Base-by-base conservation (phyloP, 2,113 vertebrate genomes). In the Zosterops hypoxanthus region DNA sequence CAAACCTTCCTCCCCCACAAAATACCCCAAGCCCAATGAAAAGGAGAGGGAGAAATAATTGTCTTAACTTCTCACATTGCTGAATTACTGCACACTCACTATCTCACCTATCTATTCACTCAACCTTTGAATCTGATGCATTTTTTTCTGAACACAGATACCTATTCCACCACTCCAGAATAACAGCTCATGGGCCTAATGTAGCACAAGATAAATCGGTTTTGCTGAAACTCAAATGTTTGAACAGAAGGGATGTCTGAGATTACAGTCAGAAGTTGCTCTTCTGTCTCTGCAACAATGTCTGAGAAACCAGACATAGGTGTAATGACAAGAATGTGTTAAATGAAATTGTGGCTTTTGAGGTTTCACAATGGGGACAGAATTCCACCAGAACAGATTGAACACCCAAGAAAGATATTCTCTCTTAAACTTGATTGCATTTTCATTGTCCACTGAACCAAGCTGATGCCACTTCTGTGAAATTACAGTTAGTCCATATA, bases 161-260 rank as follows among this genome's bases (percentile, higher is more conserved):
- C 25, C n/a, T 80, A 44, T 47, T 92, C 50, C 29, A 73, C 13
- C n/a, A 50, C 25, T 73, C 31, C 24, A 76, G 34, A 84, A 49
- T 63, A 29, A 57, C 53, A 76, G 41, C 9, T 64, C 53, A 77
- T 47, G 31, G 53, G 47, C 22, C 44, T 83, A 39, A 85, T 71
- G 36, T 33, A 92, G 44, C 44, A 68, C 14, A 71, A 71, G 53
- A 60, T 33, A 75, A 83, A 24, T 69, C 15, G 1, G 53, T 82
- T 93, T 82, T 88, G 39, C 71, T 89, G 87, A 88, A 90, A 89
- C 47, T 22, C 42, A 90, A 93, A 82, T 34, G 39, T 80, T 92
- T 89, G 78, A 93, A 90, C 70, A 88, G 84, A 94, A 91, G 83
- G 39, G n/a, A 39, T 85, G 71, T 92, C 64, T 94, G 83, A 79